Base-by-base conservation (phyloP, 2,888 invertebrate genomes). In the Leucania comma region DNA sequence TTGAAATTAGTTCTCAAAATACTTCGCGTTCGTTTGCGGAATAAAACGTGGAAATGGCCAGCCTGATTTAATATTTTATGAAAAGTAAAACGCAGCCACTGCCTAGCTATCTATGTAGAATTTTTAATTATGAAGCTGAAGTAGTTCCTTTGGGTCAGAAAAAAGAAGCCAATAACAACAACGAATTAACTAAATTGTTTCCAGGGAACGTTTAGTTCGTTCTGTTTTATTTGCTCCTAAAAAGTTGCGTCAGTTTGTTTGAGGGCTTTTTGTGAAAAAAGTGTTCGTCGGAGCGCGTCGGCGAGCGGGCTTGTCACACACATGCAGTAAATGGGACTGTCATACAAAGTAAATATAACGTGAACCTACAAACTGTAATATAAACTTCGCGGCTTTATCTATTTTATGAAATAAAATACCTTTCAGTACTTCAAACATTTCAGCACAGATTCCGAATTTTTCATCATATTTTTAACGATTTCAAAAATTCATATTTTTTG, bases 241-340 rank as follows among this genome's bases (percentile, higher is more conserved):
- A 86, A 86, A 80, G 84, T 83, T 77, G 85, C 83, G 85, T 84
- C 86, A 83, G 86, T 87, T 86, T 83, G 86, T 86, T 84, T 77
- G 76, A 73, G 77, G 72, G 67, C 78, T 86, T 87, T 87, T 88
- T 86, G 84, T 78, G 51, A 71, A 69, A 80, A 86, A 87, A 84
- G 76, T 75, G 78, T 84, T 84, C 72, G 81, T 80, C 68, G 69
- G 74, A 80, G 75, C 78, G 78, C 81, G 68, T 80, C 73, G 74
- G 78, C 73, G 75, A 62, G 80, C 68, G 72, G 69, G 80, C 78
- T 83, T 86, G 89, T 88, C 88, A 86, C 83, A 82, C 69, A 83
- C 89, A 86, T 75, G 74, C 83, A 76, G 60, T 63, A 61, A 73
- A 72, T 75, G 81, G 69, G 74, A 65, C 51, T 51, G 63, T 68